Base-by-base conservation (phyloP, 1,140 invertebrate genomes). In the Drosophila tropicalis region DNA sequence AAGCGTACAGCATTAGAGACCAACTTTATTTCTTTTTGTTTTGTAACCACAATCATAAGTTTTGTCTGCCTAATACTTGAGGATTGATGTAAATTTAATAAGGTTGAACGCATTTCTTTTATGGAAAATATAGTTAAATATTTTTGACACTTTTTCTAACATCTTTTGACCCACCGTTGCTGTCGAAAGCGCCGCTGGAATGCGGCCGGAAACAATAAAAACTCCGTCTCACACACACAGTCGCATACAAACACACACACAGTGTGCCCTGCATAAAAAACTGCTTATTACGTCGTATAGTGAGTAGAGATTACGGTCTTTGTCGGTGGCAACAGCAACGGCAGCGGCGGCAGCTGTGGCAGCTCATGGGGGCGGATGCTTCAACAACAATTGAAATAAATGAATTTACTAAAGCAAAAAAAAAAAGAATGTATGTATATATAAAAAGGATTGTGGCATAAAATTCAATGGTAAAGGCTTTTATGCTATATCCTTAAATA, bases 381-480 rank as follows among this genome's bases (percentile, higher is more conserved):
- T 61, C 63, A 68, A 79, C 75, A 89, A 89, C 83, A 87, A 87
- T 87, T 87, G 83, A 87, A 87, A 87, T 89, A 89, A 87, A 87
- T 87, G 83, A 87, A 87, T 87, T 87, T 76, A 80, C 54, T 64
- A 15, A 87, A 85, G 6, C 1, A 22, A 47, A 47, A 47, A 17
- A 86, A 85, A 1, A 39, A 39, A 39, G n/a, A 39, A 13, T 1
- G 34, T 10, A 9, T 10, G 12, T 5, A 39, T 10, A 9, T 10
- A 36, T 5, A 39, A 13, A 86, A 85, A 86, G 83, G 83, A 83
- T 86, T 86, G 76, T 39, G 40, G 67, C 82, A 85, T 87, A 79
- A 85, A 87, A 79, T 71, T 56, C 67, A 78, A 72, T 79, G 76
- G 55, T 56, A 67, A 6, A 19, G 32, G 36, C 19, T 51, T 51